Evolutionary conservation across 2,113 vertebrate species (phyloP).

Genomic region (Hucho hucho): DNA sequence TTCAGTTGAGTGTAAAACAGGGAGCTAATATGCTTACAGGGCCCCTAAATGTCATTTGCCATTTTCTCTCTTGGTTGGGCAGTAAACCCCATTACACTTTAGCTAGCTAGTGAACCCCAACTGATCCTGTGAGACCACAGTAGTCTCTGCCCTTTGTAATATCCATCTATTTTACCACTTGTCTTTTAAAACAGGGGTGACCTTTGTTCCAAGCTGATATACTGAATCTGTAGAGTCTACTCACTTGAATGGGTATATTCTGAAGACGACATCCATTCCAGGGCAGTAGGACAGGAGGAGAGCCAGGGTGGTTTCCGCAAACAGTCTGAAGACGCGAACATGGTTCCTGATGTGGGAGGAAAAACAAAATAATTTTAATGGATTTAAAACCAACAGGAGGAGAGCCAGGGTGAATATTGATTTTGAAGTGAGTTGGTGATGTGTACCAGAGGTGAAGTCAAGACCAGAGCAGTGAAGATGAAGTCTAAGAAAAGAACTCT

Average conservation of each 20-base stretch:
- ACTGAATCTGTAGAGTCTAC: slow-evolving; percentile 29
- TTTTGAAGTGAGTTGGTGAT: neutral
- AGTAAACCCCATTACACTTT: neutral
- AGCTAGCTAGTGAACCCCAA: neutral
- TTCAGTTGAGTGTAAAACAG: neutral
- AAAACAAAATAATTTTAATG: neutral
- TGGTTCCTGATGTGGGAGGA: slow-evolving; percentile 64
- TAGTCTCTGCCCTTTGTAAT: neutral
- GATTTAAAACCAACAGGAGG: neutral
- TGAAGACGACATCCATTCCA: slow-evolving; percentile 78
- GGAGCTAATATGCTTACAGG: no score
- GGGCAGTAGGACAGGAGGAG: slow-evolving; percentile 81
- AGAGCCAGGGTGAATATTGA: neutral
- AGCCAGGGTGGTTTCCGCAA: slow-evolving; percentile 79
- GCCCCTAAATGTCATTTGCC: no score
- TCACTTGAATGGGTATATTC: slow-evolving; percentile 82
- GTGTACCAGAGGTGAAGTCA: no score
- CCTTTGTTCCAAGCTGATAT: neutral
- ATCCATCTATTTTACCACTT: neutral
- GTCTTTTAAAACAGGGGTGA: neutral
- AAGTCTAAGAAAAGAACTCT: neutral
- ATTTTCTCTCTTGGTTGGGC: neutral
- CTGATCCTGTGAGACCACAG: neutral
- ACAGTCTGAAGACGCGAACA: slow-evolving; percentile 78
- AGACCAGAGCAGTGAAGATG: no score